These are phyloP conservation scores for Chelmon rostratus DNA, from an alignment of 2,797 vertebrate species.

Conservation along the genomic window DNA sequence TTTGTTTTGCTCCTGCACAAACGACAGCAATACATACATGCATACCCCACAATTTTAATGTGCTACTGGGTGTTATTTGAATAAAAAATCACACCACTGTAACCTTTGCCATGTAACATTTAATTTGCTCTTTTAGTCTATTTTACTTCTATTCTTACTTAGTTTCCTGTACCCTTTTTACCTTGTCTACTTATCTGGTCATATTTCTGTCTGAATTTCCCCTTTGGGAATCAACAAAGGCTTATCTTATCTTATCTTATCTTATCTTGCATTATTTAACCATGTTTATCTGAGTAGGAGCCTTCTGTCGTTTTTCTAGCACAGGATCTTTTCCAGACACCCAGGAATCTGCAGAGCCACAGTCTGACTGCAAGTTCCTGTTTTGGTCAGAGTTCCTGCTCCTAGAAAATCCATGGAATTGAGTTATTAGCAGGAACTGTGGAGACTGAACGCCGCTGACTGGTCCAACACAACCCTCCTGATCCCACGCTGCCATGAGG, in stretches of 20 bases:
- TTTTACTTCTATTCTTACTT: neutral
- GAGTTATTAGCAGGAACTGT: neutral
- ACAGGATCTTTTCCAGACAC: neutral
- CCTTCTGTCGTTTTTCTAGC: neutral
- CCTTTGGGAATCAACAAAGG: neutral
- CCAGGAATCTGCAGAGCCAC: neutral
- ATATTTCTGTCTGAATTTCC: neutral
- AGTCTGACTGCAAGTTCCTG: neutral
- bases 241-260: neutral
- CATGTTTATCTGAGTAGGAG: neutral
- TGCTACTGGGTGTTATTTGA: too few species aligned
- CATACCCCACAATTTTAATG: too few species aligned
- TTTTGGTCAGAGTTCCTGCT: neutral
- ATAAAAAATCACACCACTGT: too few species aligned
- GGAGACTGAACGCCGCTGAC: constrained; percentile 5
- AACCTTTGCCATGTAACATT: too few species aligned
- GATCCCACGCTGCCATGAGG: neutral
- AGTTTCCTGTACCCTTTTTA: neutral
- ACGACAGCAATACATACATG: too few species aligned
- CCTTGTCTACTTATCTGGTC: neutral
- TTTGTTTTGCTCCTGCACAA: too few species aligned
- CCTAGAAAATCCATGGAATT: neutral
- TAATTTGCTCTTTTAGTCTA: too few species aligned
- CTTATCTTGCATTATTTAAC: neutral
- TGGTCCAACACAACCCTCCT: neutral